Conservation (phyloP, 2,113 vertebrate species). For the Notarius lentiginosus region DNA sequence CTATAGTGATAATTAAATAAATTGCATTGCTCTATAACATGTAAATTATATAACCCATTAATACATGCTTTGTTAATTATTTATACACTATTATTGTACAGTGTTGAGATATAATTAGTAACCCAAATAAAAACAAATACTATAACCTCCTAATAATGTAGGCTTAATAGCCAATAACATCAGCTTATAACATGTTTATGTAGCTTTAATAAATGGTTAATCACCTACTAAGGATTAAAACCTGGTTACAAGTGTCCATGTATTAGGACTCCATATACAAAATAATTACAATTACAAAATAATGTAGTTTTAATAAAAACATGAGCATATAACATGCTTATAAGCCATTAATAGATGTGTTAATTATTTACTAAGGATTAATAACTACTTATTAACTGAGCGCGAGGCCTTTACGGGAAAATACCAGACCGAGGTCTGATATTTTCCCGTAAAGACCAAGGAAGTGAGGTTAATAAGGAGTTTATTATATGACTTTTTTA, state of each 20-base stretch:
- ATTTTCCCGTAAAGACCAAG: too few species aligned
- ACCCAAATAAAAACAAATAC: background rate
- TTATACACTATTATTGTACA: background rate
- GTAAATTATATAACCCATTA: background rate
- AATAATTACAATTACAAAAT: background rate
- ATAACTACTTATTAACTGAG: too few species aligned
- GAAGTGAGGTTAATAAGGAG: too few species aligned
- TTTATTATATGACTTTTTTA: too few species aligned
- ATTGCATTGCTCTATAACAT: background rate
- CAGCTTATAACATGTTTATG: background rate
- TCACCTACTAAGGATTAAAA: background rate
- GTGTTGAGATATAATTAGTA: background rate
- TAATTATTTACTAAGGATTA: background rate
- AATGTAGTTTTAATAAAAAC: background rate
- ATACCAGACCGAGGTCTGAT: too few species aligned
- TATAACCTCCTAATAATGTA: background rate
- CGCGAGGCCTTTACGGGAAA: too few species aligned
- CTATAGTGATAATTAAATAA: too few species aligned
- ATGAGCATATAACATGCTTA: background rate
- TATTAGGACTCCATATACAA: background rate
- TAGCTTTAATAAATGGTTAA: background rate
- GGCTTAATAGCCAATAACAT: background rate
- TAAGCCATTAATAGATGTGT: background rate
- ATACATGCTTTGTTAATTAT: background rate
- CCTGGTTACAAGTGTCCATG: background rate